Evolutionary conservation across 2,888 invertebrate species (phyloP), one percentile per base, ranked within the genome.

Genomic region (Stenodera caucasica): DNA sequence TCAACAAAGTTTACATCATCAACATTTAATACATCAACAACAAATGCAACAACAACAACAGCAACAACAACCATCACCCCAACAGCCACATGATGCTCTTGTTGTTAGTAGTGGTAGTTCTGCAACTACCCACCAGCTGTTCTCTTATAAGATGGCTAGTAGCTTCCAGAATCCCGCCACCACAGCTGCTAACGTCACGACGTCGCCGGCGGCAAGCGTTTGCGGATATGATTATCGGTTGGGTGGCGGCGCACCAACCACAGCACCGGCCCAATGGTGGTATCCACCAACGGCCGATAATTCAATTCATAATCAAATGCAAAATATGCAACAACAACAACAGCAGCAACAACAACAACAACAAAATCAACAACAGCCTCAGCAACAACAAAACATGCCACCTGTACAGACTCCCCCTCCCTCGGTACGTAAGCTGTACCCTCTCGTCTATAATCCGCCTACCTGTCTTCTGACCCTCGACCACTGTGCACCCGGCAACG

Each of bases 121-220:
- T 65, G 84, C 83, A 66, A 84, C 84, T 66, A 83, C 83, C 55
- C 84, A 85, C 70, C 91, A 91, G 81, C 84, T 91, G 72, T 92
- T 91, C 80, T 88, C 89, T 66, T 92, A 92, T 81, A 92, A 92
- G 85, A 91, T 92, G 91, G 89, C 91, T 75, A 89, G 90, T 80
- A 90, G 90, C 80, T 91, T 92, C 84, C 87, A 90, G 75, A 87
- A 86, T 80, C 86, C 87, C 74, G 83, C 85, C 82, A 88, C 86
- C 81, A 88, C 85, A 77, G 85, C 85, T 82, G 84, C 82, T 76
- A 85, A 82, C 82, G 87, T 84, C 81, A 84, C 87, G 72, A 84
- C 86, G 68, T 83, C 85, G 72, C 84, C 88, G 63, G 85, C 79
- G 66, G 77, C 78, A 64, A 82, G 81, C 69, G 73, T 76, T 58